Evolutionary conservation across 2,888 invertebrate genomes (phyloP).

Genomic region (Trichopria drosophilae): DNA sequence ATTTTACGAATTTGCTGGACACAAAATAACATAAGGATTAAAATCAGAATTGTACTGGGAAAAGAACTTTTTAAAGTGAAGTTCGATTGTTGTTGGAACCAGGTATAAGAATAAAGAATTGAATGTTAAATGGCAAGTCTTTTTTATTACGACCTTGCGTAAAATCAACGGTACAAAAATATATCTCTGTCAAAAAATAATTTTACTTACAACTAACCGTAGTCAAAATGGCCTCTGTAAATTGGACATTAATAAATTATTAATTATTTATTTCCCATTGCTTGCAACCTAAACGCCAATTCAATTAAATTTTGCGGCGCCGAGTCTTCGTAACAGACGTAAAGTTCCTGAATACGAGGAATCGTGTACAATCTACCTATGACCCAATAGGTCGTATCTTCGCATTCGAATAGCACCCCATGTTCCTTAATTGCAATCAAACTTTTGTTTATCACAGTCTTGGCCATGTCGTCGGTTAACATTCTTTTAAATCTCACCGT

Average conservation of each 20-base stretch:
- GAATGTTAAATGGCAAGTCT: constrained; percentile 2
- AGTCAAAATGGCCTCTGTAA: neutral
- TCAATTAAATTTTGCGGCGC: constrained; percentile 87
- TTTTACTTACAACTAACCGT: too few relatives aligned
- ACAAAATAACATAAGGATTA: too few relatives aligned
- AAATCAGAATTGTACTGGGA: too few relatives aligned
- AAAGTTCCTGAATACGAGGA: constrained; percentile 78
- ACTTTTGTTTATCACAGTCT: constrained; percentile 70
- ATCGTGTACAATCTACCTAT: constrained; percentile 77
- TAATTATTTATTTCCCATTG: too few relatives aligned
- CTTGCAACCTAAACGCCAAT: constrained; percentile 77
- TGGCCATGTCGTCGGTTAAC: constrained; percentile 60
- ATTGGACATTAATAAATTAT: neutral
- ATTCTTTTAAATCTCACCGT: constrained; percentile 67
- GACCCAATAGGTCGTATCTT: constrained; percentile 74
- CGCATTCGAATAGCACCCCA: constrained; percentile 74
- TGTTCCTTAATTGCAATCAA: constrained; percentile 82
- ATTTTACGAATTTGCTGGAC: too few relatives aligned
- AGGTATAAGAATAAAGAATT: constrained; percentile 18
- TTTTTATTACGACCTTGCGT: neutral
- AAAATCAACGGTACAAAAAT: too few relatives aligned
- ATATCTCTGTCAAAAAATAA: too few relatives aligned
- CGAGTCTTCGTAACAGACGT: constrained; percentile 84
- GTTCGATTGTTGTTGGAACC: too few relatives aligned
- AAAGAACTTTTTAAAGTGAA: too few relatives aligned